A percentile compares a stretch with the other conserved stretches of the same genome.
Evolutionary conservation across 2,888 invertebrate species (phyloP).

Genomic region (Petrolisthes manimaculis): DNA sequence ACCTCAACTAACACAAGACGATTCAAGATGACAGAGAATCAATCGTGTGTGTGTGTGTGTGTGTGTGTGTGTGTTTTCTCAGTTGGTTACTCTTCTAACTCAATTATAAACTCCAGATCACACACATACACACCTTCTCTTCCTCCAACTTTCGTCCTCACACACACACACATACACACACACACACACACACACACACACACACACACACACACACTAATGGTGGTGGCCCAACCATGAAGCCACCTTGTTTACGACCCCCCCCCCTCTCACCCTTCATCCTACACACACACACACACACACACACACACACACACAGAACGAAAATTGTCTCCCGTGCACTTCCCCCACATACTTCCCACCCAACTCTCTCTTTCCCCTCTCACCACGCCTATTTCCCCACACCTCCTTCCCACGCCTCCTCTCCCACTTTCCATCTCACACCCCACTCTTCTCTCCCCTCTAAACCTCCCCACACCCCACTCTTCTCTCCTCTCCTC

Average conservation of each 20-base stretch:
- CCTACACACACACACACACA: neutral
- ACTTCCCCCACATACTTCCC: neutral
- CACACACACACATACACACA: neutral
- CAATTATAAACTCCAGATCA: neutral
- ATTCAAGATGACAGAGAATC: no score
- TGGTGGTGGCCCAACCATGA: neutral
- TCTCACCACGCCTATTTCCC: neutral
- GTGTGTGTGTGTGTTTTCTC: neutral
- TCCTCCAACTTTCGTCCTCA: neutral
- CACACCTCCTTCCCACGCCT: neutral
- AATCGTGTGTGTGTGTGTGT: no score
- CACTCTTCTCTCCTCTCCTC: neutral
- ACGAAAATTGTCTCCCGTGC: no score
- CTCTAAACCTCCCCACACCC: neutral
- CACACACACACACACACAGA: neutral
- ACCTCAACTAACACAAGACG: no score
- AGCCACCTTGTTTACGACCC: neutral
- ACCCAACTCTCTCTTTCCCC: neutral
- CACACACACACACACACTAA: slow-evolving; percentile 27
- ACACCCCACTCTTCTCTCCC: neutral
- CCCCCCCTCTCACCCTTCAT: neutral
- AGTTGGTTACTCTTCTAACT: neutral
- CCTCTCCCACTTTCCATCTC: neutral
- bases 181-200: slow-evolving; percentile 16
- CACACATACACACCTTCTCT: neutral